Conservation (phyloP, 2,888 invertebrate genomes). For the Tetanocera ferruginea region DNA sequence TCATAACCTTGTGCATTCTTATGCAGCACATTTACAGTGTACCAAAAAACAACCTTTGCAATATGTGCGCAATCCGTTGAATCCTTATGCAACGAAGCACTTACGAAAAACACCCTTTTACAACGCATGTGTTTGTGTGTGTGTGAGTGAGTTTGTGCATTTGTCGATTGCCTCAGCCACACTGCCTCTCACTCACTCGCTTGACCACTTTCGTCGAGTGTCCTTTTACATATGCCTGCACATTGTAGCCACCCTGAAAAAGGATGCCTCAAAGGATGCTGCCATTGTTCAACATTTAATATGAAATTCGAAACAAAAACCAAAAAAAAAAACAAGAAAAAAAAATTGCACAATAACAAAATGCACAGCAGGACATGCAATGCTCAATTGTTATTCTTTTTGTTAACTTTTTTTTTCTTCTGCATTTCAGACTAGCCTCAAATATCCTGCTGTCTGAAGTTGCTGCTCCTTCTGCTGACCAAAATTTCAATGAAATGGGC, state of each 20-base stretch:
- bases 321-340: not conserved
- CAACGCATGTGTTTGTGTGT: not conserved
- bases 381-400: slow-evolving; percentile 35
- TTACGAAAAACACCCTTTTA: not conserved
- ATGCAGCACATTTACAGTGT: not conserved
- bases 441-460: not conserved
- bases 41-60: not conserved
- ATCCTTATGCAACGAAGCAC: not conserved
- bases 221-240: slow-evolving; percentile 35
- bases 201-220: slow-evolving; percentile 28
- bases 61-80: slow-evolving; percentile 29
- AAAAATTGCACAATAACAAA: slow-evolving; percentile 29
- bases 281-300: slow-evolving; percentile 19
- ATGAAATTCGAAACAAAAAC: not conserved
- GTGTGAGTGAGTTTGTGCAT: not conserved
- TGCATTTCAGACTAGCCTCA: not conserved
- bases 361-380: slow-evolving; percentile 40
- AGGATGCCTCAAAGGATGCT: slow-evolving; percentile 32
- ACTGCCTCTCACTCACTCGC: not conserved
- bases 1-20: not conserved
- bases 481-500: not conserved
- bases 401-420: slow-evolving; percentile 1
- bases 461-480: not conserved
- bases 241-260: slow-evolving; percentile 25
- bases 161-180: too few relatives aligned